Evolutionary conservation across 1,140 invertebrate species (phyloP).

Genomic region (Colletes latitarsis): DNA sequence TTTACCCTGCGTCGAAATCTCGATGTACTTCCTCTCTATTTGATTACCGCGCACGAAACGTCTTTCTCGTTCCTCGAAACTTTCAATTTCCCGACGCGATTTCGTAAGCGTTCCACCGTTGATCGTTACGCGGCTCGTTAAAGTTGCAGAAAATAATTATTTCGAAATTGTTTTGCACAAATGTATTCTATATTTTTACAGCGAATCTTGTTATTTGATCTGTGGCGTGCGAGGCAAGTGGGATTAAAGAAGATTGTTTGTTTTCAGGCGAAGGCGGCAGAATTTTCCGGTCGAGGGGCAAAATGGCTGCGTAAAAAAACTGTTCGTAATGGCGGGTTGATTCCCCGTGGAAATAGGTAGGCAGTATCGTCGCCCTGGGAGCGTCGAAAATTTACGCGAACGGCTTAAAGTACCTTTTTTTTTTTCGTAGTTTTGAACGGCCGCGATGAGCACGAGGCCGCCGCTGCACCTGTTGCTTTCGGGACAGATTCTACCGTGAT

Average conservation of each 20-base stretch:
- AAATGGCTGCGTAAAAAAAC: conserved; percentile 51
- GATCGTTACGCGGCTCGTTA: too few species aligned
- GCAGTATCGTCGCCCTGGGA: background rate
- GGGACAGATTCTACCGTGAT: conserved; percentile 8
- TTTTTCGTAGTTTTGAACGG: background rate
- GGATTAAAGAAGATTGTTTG: conserved; percentile 16
- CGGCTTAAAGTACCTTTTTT: too few species aligned
- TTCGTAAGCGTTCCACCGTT: too few species aligned
- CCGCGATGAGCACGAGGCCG: conserved; percentile 12
- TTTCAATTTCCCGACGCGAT: background rate
- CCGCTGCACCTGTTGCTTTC: conserved; percentile 55
- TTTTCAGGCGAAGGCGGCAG: conserved; percentile 40
- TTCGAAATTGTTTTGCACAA: too few species aligned
- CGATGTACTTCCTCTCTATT: background rate
- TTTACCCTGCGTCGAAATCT: background rate
- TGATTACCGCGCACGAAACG: too few species aligned
- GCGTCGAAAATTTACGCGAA: conserved; percentile 6
- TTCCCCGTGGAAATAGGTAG: conserved; percentile 52
- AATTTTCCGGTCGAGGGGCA: conserved; percentile 1
- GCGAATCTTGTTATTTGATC: too few species aligned
- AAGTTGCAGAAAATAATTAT: too few species aligned
- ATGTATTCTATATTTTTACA: too few species aligned
- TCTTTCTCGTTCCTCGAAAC: background rate
- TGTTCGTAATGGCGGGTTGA: conserved; percentile 48
- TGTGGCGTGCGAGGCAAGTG: too few species aligned